Evolutionary conservation across 2,797 vertebrate genomes (phyloP), one percentile per base, ranked within the genome.

Genomic region (Enteromius unitaeniatus): DNA sequence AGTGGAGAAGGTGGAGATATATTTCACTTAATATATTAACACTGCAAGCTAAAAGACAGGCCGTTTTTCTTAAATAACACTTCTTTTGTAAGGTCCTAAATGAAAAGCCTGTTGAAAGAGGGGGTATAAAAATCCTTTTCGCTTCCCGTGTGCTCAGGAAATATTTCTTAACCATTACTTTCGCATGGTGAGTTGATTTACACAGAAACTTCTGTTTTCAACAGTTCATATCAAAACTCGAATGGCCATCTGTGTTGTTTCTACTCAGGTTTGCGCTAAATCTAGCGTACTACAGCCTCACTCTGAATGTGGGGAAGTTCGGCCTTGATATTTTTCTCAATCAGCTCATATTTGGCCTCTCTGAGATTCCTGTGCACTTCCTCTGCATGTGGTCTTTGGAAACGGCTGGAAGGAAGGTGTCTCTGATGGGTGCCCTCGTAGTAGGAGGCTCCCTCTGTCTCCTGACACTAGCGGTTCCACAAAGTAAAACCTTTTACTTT

Each of bases 321-420:
- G 96, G 97, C 42, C 79, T 96, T 91, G 81, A 95, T 90, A 93
- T 97, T 91, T 97, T 97, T 87, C 87, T 97, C 91, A 97, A 95
- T 0, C 95, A 97, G 88, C 86, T 96, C 0, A 87, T 97, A 0
- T 97, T 97, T 0, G 96, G 96, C 55, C 78, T 91, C 0, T 92
- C 93, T 34, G 96, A 97, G 89, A 86, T 97, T 10, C 95, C 95
- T 0, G 93, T 93, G 23, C 94, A 96, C 3, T 7, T 92, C 26
- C 65, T 90, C 34, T 95, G 94, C 89, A 92, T 96, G 83, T 95
- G 94, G 91, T 10, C 86, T 34, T 78, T 97, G 74, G 93, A 96
- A 67, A 86, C 82, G 26, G 58, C 94, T 0, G 97, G 96, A 58
- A 93, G 96, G 62, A 96, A 87, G 88, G 90, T 88, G 78, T 93